Evolutionary conservation across 2,113 vertebrate genomes (phyloP), one percentile per base, ranked within the genome.

Genomic region (Rhinolophus ferrumequinum): DNA sequence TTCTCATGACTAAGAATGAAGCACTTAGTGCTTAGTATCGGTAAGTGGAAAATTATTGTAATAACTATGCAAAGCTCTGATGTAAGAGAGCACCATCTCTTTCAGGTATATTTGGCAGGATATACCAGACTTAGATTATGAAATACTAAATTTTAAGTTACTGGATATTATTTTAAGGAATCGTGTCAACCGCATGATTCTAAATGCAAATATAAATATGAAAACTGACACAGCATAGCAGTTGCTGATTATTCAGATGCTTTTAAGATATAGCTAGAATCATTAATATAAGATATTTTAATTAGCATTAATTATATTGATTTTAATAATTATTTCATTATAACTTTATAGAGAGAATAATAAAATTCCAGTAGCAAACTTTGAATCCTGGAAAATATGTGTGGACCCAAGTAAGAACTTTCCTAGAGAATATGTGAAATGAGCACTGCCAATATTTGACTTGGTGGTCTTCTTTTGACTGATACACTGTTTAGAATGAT

Each of bases 261-360:
- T 85, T 33, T 94, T 89, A 69, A 70, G 9, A 94, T 60, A 24
- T 22, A 26, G 24, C 26, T 60, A 60, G 58, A 60, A 26, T 60
- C 58, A 60, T 60, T 6, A 60, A 60, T 11, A 50, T 70, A 56
- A 4, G 6, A 15, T 28, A 33, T 22, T 85, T 64, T 47, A 28
- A 56, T 81, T 26, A 83, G 1, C 56, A 66, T 72, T 87, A 28
- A 47, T 47, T 30, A 8, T 30, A 67, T 72, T 47, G 13, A 86
- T 92, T 82, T 84, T 21, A 93, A 54, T 70, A 33, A 44, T 47
- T 2, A 47, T 83, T 92, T 76, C 22, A 33, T 35, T 81, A 75
- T 75, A 87, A 79, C 2, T 22, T 72, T 2, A 73, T 58, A 64
- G 3, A 8, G 0, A 76, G 9, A 24, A 16, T 64, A 30, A n/a